phyloP scores from a whole-genome alignment of 1,140 invertebrate genomes.

The Sitophilus oryzae region DNA sequence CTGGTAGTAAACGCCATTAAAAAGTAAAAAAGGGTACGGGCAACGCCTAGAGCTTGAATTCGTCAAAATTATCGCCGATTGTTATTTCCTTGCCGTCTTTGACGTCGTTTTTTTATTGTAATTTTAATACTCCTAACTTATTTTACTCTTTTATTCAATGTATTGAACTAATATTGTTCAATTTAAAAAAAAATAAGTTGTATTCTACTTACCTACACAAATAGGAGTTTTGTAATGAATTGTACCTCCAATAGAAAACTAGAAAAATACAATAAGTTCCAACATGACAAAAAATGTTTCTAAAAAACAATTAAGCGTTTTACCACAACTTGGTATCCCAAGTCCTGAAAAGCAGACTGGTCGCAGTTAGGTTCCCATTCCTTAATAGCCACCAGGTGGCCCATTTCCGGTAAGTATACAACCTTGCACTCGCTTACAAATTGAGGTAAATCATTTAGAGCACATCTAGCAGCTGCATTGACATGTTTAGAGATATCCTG shows the following conservation, averaged over 20 bases:
- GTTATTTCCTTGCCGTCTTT: too few species aligned
- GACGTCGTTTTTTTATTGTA: too few species aligned
- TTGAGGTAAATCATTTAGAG: conserved; percentile 59
- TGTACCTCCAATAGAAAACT: conserved; percentile 40
- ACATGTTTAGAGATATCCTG: conserved; percentile 52
- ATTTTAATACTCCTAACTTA: too few species aligned
- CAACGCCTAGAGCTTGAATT: too few species aligned
- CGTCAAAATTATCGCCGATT: too few species aligned
- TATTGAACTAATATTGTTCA: too few species aligned
- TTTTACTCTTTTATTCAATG: too few species aligned
- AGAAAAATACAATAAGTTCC: conserved; percentile 20
- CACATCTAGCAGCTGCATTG: conserved; percentile 59
- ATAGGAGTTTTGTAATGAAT: conserved; percentile 70
- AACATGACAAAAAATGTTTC: conserved; percentile 1
- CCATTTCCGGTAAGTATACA: conserved; percentile 74
- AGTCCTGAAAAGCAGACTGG: conserved; percentile 51
- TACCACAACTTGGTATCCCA: conserved; percentile 65
- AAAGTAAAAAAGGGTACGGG: too few species aligned
- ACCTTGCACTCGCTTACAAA: conserved; percentile 66
- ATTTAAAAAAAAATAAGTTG: background rate
- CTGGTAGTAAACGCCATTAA: too few species aligned
- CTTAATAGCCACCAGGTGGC: conserved; percentile 68
- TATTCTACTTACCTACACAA: conserved; percentile 57
- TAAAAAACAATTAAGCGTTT: background rate
- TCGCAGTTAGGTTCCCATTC: conserved; percentile 52